phyloP scores from a whole-genome alignment of 1,140 invertebrate genomes.

The Ganaspis sp. region DNA sequence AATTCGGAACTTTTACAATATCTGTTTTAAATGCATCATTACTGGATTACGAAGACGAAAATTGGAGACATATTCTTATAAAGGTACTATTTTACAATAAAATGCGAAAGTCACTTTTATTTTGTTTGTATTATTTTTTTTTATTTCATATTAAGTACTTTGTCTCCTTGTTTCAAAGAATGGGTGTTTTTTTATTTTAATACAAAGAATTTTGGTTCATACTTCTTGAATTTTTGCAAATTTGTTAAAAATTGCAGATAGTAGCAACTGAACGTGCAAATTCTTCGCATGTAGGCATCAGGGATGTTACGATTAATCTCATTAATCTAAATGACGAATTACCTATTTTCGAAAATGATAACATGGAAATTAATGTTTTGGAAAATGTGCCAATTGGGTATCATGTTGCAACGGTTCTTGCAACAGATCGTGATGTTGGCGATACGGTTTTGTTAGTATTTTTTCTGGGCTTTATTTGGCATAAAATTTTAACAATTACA shows the following conservation, averaged over 20 bases:
- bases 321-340: conserved; percentile 79
- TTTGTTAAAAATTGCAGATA: conserved; percentile 63
- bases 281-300: conserved; percentile 61
- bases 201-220: conserved; percentile 62
- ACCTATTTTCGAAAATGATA: conserved; percentile 73
- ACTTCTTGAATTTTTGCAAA: neutral
- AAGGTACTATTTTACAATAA: conserved; percentile 61
- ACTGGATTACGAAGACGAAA: conserved; percentile 77
- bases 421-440: conserved; percentile 76
- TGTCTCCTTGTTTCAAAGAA: too few relatives aligned
- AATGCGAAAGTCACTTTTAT: too few relatives aligned
- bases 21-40: conserved; percentile 74
- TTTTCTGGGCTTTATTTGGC: neutral
- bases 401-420: conserved; percentile 67
- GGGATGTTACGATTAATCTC: conserved; percentile 73
- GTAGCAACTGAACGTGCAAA: conserved; percentile 72
- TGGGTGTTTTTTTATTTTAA: too few relatives aligned
- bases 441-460: conserved; percentile 76
- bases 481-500: too few relatives aligned
- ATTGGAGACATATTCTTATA: conserved; percentile 71
- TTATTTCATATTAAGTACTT: too few relatives aligned
- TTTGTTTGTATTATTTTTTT: too few relatives aligned
- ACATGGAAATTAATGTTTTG: conserved; percentile 64
- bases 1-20: conserved; percentile 75
- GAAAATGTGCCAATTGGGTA: conserved; percentile 74